These are phyloP conservation scores for Eupithecia subfuscata DNA, from an alignment of 2,888 invertebrate species.

Conservation along the genomic window DNA sequence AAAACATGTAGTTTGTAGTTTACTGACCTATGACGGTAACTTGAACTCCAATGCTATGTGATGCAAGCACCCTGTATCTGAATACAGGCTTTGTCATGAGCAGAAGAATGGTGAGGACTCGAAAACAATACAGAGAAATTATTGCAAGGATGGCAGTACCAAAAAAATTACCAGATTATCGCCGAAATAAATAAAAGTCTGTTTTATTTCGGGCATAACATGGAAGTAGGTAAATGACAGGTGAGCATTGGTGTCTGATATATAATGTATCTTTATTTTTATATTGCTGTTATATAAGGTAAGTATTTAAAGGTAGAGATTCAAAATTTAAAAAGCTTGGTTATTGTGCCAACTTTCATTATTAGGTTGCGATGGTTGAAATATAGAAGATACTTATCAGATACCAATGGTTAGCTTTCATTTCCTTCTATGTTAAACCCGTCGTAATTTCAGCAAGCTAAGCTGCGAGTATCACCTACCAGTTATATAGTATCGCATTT, in stretches of 20 bases:
- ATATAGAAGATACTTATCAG: background rate
- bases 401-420: background rate
- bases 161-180: background rate
- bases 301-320: background rate
- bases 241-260: background rate
- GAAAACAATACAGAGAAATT: slow-evolving; percentile 4
- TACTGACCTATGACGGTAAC: slow-evolving; percentile 1
- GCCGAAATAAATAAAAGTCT: background rate
- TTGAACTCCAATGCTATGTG: background rate
- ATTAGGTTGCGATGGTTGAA: background rate
- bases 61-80: background rate
- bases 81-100: background rate
- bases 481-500: background rate
- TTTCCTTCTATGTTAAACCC: background rate
- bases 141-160: background rate
- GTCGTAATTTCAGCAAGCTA: background rate
- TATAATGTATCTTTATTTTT: background rate
- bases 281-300: background rate
- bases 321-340: background rate
- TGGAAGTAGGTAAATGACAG: background rate
- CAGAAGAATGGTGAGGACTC: background rate
- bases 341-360: background rate
- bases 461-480: background rate
- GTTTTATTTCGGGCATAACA: background rate
- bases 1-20: background rate